Conservation (phyloP, 2,113 vertebrate genomes). For the Ptyas mucosa region DNA sequence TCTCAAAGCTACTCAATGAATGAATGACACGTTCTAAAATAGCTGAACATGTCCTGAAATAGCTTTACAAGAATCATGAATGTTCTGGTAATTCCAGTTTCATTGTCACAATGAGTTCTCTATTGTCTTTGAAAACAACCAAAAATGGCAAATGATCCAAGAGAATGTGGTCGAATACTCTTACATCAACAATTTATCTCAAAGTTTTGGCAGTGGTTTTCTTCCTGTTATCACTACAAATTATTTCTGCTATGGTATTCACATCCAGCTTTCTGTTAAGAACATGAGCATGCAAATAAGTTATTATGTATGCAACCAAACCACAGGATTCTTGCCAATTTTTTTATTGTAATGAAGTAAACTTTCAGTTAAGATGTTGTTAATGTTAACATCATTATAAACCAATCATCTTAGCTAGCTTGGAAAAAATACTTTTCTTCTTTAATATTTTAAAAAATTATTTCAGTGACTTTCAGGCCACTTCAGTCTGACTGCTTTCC, state of each 20-base stretch:
- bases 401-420: neutral
- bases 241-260: neutral
- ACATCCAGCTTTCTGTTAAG: neutral
- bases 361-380: neutral
- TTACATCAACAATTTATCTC: neutral
- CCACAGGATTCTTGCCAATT: neutral
- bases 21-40: neutral
- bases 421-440: neutral
- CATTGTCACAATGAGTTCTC: neutral
- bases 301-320: neutral
- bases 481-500: neutral
- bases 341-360: neutral
- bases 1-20: neutral
- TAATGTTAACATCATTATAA: neutral
- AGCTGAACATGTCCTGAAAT: neutral
- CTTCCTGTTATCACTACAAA: neutral
- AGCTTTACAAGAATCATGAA: neutral
- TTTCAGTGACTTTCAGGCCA: neutral
- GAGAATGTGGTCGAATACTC: neutral
- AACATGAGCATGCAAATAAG: neutral
- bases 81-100: neutral
- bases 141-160: neutral
- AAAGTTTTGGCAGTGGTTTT: neutral
- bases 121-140: neutral
- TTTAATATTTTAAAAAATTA: neutral